Evolutionary conservation across 2,888 invertebrate species (phyloP), one percentile per base, ranked within the genome.

Genomic region (Dolichopus griseipennis): DNA sequence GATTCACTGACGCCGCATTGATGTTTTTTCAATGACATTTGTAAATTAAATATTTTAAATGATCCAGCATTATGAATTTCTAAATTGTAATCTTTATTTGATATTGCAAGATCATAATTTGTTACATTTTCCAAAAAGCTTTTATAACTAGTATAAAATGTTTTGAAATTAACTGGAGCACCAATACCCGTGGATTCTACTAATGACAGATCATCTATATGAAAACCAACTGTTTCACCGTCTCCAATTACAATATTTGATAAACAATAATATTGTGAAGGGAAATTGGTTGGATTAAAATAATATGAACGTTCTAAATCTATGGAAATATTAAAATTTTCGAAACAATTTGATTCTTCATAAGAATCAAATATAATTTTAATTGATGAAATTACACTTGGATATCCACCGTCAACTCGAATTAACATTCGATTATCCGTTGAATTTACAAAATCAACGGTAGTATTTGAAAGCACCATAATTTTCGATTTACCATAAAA

Each of bases 1-100:
- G 9, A 15, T 7, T 83, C 72, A 7, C 91, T 92, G n/a, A n/a
- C 27, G 21, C 93, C 93, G 76, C 93, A 93, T 1, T 83, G 78
- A 73, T 87, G 84, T 69, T 84, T 84, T 70, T 84, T 83, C 76
- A 90, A 93, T 0, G 79, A 77, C 2, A 90, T 74, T 64, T 82
- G 71, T 15, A 79, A 74, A 3, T 65, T 67, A 0, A 62, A 69
- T 18, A 78, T 71, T 4, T 66, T 70, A 1, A 41, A 15, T 0
- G 12, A 0, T 0, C 69, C 63, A 62, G 67, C 74, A 61, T 76
- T 76, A 4, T 72, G 2, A 4, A 79, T 71, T 1, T 20, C 64
- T 1, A 81, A 9, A 0, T 68, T 67, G 0, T 77, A 77, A 9
- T 65, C 68, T 1, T 64, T 70, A 33, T 62, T 61, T 12, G 75